Evolutionary conservation across 2,113 vertebrate species (phyloP), one percentile per base, ranked within the genome.

Genomic region (Opisthocomus hoazin): DNA sequence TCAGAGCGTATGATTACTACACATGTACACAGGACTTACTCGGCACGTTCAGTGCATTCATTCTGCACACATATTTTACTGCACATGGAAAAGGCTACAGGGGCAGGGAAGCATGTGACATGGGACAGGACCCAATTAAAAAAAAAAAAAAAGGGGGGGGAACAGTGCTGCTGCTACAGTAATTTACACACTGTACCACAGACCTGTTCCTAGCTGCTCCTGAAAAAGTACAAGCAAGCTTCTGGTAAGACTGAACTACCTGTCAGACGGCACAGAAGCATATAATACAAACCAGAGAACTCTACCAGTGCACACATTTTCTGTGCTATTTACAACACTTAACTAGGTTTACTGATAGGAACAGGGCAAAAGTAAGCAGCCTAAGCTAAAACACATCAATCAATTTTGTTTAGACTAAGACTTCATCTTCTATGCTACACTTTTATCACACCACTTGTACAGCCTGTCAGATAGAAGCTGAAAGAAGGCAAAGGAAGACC

Each of bases 251-350:
- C 30, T 21, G 22, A 83, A 54, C 11, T 43, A 68, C 43, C 41
- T 3, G 20, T 41, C 41, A 46, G 24, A 63, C 20, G 0, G 0
- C 50, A 56, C 10, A 68, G 43, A 84, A 58, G 7, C 5, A 2
- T 4, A 3, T 8, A 45, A 82, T 5, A 69, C 58, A 66, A 66
- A 23, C 8, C 69, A 75, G 56, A 2, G 24, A 61, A 34, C 9
- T 41, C 64, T 7, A 80, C 36, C 36, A 77, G 34, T 1, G 14
- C 36, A 71, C 43, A 78, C 27, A 76, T 53, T 23, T 68, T 54
- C 78, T 68, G 26, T 41, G 57, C 63, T 77, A 45, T 29, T 76
- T n/a, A 81, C 26, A 69, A 56, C 17, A 19, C 41, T 37, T 48
- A 50, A 50, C 45, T 20, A 63, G 50, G 63, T n/a, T 53, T 65